Evolutionary conservation across 2,888 invertebrate species (phyloP).

Genomic region (Heliconius charithonia): DNA sequence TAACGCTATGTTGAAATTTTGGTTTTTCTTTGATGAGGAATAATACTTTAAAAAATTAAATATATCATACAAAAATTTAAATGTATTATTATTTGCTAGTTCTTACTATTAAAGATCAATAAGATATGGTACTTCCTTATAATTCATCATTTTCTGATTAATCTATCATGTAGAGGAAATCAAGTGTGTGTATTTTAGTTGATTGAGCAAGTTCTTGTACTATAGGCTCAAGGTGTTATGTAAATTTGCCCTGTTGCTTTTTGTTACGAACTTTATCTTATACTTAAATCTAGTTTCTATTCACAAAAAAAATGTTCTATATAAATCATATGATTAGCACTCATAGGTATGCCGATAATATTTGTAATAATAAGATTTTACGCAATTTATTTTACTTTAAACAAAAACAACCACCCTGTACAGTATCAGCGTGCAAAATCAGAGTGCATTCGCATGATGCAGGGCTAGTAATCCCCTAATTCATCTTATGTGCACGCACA

Average conservation of each 20-base stretch:
- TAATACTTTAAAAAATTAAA: not conserved
- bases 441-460: slow-evolving; percentile 82
- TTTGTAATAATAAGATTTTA: too few relatives aligned
- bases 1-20: too few relatives aligned
- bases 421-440: slow-evolving; percentile 74
- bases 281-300: too few relatives aligned
- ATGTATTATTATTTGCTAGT: too few relatives aligned
- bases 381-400: slow-evolving; percentile 24
- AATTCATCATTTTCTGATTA: slow-evolving; percentile 19
- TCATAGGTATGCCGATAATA: too few relatives aligned
- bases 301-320: too few relatives aligned
- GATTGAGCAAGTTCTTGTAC: not conserved
- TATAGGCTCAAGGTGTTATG: slow-evolving; percentile 14
- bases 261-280: too few relatives aligned
- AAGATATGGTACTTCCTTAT: slow-evolving; percentile 14
- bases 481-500: slow-evolving; percentile 69
- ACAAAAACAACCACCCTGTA: slow-evolving; percentile 63
- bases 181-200: slow-evolving; percentile 11
- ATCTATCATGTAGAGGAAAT: slow-evolving; percentile 17
- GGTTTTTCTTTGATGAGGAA: not conserved
- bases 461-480: slow-evolving; percentile 80
- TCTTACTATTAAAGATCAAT: not conserved
- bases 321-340: too few relatives aligned
- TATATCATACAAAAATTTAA: not conserved
- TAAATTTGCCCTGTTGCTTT: not conserved